Conservation (phyloP, 2,797 vertebrate species). For the Xyrichtys novacula region DNA sequence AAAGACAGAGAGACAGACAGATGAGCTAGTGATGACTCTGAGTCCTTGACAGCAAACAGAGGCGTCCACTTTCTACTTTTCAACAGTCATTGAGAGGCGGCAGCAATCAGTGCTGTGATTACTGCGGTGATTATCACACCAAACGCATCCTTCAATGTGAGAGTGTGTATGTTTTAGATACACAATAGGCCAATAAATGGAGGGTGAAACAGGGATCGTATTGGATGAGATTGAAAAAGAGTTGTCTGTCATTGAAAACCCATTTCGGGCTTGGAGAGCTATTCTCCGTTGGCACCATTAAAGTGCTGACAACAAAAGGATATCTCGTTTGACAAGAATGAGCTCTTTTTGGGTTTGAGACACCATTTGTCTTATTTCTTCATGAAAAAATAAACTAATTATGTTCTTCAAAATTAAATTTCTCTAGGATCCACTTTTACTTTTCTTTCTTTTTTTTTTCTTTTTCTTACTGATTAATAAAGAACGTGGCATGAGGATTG, state of each 20-base stretch:
- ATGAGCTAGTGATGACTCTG: constrained; percentile 23
- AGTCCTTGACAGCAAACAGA: constrained; percentile 47
- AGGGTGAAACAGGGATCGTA: constrained; percentile 2
- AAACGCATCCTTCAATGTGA: neutral
- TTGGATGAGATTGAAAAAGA: constrained; percentile 1
- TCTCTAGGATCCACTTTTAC: too few relatives aligned
- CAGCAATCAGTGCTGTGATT: constrained; percentile 69
- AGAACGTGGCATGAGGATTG: too few relatives aligned
- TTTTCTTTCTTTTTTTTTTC: too few relatives aligned
- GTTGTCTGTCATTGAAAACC: constrained; percentile 25
- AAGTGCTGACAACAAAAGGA: constrained; percentile 1
- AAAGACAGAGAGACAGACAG: neutral
- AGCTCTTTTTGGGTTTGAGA: neutral
- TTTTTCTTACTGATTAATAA: too few relatives aligned
- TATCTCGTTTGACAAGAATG: neutral
- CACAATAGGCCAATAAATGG: neutral
- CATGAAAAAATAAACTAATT: neutral
- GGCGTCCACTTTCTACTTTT: constrained; percentile 31
- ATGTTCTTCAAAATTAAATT: too few relatives aligned
- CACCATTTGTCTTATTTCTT: neutral
- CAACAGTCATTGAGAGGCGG: constrained; percentile 36
- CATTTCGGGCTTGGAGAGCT: constrained; percentile 12
- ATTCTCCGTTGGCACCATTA: constrained; percentile 10
- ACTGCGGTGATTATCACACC: constrained; percentile 38
- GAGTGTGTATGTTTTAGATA: constrained; percentile 11